These are phyloP conservation scores for Eurystomus glaucurus DNA, from an alignment of 2,797 vertebrate genomes.

Conservation along the genomic window DNA sequence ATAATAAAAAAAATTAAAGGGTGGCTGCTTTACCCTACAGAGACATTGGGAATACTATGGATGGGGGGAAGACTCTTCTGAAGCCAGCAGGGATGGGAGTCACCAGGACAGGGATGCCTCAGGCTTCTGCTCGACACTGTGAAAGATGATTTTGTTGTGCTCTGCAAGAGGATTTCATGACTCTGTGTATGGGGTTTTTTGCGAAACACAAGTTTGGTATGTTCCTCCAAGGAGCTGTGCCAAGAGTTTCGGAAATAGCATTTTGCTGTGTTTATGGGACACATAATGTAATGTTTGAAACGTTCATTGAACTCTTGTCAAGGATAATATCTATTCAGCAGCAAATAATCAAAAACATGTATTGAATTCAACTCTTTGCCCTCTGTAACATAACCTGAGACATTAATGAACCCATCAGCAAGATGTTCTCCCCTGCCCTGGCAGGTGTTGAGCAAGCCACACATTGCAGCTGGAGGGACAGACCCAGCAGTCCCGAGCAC, in stretches of 20 bases:
- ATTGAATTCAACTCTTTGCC: not conserved
- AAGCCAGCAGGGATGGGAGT: not conserved
- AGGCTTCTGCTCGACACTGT: rapidly evolving
- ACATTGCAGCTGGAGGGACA: rapidly evolving
- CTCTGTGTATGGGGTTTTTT: not conserved
- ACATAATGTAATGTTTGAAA: not conserved
- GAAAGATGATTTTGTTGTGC: not conserved
- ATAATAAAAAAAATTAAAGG: not conserved
- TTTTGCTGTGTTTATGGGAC: not conserved
- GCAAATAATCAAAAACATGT: not conserved
- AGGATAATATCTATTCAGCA: not conserved
- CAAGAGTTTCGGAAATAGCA: not conserved
- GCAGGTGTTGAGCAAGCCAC: not conserved
- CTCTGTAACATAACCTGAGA: rapidly evolving
- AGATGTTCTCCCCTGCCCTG: not conserved
- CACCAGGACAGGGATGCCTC: not conserved
- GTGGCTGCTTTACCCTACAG: not conserved
- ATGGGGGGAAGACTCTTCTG: not conserved
- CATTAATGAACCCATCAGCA: not conserved
- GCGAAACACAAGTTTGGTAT: not conserved
- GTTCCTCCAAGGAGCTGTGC: not conserved
- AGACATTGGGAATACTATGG: not conserved
- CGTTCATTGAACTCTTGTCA: not conserved
- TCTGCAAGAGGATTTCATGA: not conserved
- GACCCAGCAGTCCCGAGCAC: rapidly evolving